Evolutionary conservation across 2,888 invertebrate species (phyloP), one percentile per base, ranked within the genome.

Genomic region (Agrenia bidenticulata): DNA sequence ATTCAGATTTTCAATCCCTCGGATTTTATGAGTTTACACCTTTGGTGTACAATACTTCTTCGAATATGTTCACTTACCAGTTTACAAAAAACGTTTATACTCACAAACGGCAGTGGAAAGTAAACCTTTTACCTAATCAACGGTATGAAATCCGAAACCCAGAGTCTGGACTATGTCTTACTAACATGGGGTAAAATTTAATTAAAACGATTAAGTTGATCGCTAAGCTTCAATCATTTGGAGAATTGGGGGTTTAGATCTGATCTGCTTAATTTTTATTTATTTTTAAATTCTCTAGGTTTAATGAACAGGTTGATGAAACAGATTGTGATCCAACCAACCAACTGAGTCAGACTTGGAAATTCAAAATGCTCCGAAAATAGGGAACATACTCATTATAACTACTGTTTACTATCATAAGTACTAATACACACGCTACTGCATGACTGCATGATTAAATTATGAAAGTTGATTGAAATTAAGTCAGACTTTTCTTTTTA

Each of bases 21-120:
- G 67, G 67, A 23, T 54, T 42, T 7, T 70, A 70, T 26, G 67
- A 70, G 21, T 67, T 70, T 37, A 68, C 67, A 7, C 67, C 70
- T 45, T 57, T 70, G 19, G 17, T 64, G 1, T 54, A 65, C 32
- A 70, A 70, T 41, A 66, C 67, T 1, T 57, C 70, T 1, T 63
- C 57, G 4, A 70, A 70, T 26, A 26, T 45, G 1, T 61, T 70
- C 1, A 66, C 70, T 21, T 70, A 58, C 42, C 61, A 66, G 42
- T 53, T 63, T 1, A 66, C 70, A 9, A 70, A 66, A 53, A 67
- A 70, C 21, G 64, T 60, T 0, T 70, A 68, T 37, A 51, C 66
- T 17, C 62, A 61, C 37, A 70, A 70, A 37, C 41, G 64, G 55
- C 67, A 70, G 45, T 70, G 70, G 70, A 63, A 61, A 19, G 61